phyloP scores from a whole-genome alignment of 2,888 invertebrate genomes.

The Leptinotarsa rubiginosa region DNA sequence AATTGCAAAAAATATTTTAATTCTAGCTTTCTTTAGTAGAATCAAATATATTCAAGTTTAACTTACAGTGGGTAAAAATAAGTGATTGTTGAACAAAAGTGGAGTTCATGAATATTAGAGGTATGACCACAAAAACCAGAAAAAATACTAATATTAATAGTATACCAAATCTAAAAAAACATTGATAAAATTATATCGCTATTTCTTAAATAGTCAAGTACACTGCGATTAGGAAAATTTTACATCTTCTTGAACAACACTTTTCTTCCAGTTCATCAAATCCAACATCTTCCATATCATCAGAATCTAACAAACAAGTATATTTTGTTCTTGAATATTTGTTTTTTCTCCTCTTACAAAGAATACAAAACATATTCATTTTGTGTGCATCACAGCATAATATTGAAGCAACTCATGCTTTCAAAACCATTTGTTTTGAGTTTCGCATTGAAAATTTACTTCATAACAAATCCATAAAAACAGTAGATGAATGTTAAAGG shows the following conservation, averaged over 20 bases:
- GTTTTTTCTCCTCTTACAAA: neutral
- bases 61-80: slow-evolving; percentile 82
- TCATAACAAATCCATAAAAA: too few species aligned
- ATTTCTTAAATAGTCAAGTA: slow-evolving; percentile 29
- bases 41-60: slow-evolving; percentile 7
- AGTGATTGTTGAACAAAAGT: slow-evolving; percentile 75
- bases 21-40: too few species aligned
- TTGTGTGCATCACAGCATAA: neutral
- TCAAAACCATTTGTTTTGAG: neutral
- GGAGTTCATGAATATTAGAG: slow-evolving; percentile 79
- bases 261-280: slow-evolving; percentile 36
- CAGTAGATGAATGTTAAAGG: too few species aligned
- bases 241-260: slow-evolving; percentile 32
- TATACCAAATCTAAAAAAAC: slow-evolving; percentile 46
- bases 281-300: slow-evolving; percentile 41
- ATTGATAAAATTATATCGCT: slow-evolving; percentile 8
- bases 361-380: neutral
- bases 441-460: neutral
- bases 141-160: slow-evolving; percentile 65
- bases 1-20: too few species aligned
- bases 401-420: too few species aligned
- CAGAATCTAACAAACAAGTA: slow-evolving; percentile 44
- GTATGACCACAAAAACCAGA: slow-evolving; percentile 75
- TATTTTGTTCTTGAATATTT: neutral
- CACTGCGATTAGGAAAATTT: slow-evolving; percentile 32